Evolutionary conservation across 2,888 invertebrate genomes (phyloP).

Genomic region (Drosophila neutralis): DNA sequence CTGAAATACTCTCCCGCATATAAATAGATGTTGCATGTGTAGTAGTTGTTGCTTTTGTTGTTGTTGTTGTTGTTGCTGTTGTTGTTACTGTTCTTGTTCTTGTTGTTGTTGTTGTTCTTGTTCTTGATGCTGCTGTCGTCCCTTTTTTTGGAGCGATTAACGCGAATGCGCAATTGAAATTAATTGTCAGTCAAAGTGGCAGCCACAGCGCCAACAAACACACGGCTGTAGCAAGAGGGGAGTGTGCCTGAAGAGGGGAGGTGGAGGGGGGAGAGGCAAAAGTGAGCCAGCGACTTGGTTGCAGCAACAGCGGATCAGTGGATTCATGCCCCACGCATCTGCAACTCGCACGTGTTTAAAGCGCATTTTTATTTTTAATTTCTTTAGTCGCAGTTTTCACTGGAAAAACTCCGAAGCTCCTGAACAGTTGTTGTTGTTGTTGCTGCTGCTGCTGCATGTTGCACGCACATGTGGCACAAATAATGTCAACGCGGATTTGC

Average conservation of each 20-base stretch:
- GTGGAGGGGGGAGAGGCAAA: neutral
- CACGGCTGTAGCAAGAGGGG: neutral
- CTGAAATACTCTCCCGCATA: neutral
- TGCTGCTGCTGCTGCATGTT: slow-evolving; percentile 29
- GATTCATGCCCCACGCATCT: slow-evolving; percentile 4
- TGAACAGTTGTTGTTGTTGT: slow-evolving; percentile 26
- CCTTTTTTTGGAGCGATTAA: slow-evolving; percentile 70
- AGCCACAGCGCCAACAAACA: slow-evolving; percentile 43
- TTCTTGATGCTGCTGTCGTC: slow-evolving; percentile 30
- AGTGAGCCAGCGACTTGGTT: neutral
- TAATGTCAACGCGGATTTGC: slow-evolving; percentile 75
- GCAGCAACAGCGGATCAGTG: slow-evolving; percentile 9
- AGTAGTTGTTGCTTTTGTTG: slow-evolving; percentile 15
- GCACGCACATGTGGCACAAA: slow-evolving; percentile 71
- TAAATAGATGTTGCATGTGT: slow-evolving; percentile 26
- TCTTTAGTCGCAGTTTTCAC: slow-evolving; percentile 42
- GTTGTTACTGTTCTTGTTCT: neutral
- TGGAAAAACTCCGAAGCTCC: slow-evolving; percentile 35
- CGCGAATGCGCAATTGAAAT: slow-evolving; percentile 80
- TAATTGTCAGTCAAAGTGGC: slow-evolving; percentile 78
- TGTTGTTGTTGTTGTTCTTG: slow-evolving; percentile 2
- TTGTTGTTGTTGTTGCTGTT: neutral
- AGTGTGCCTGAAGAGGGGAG: rapidly evolving
- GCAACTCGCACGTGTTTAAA: slow-evolving; percentile 68
- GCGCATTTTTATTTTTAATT: slow-evolving; percentile 70